A percentile compares a stretch with the other conserved stretches of the same genome.
phyloP scores from a whole-genome alignment of 2,888 invertebrate species.

The Mesochorus sp. region DNA sequence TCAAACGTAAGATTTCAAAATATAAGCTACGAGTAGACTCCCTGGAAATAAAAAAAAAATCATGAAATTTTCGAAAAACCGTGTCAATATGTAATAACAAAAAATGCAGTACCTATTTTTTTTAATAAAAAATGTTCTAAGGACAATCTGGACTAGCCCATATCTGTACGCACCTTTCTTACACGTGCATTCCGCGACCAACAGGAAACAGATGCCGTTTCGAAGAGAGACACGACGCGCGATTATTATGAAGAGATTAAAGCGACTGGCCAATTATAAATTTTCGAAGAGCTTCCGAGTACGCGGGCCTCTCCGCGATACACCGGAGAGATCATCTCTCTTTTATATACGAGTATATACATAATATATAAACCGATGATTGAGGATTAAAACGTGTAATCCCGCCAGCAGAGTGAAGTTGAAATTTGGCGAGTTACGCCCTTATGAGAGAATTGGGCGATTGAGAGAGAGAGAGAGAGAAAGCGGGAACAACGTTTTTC shows the following conservation, averaged over 20 bases:
- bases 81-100: too few relatives aligned
- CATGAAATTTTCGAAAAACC: too few relatives aligned
- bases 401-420: too few relatives aligned
- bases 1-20: too few relatives aligned
- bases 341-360: slow-evolving; percentile 17
- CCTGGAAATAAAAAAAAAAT: too few relatives aligned
- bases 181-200: slow-evolving; percentile 7
- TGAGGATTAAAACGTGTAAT: too few relatives aligned
- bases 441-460: neutral
- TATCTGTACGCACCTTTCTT: slow-evolving; percentile 14
- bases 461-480: slow-evolving; percentile 4
- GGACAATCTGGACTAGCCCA: neutral
- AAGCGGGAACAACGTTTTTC: neutral
- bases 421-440: neutral
- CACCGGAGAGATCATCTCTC: slow-evolving; percentile 23
- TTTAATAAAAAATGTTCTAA: neutral
- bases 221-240: slow-evolving; percentile 47
- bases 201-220: slow-evolving; percentile 71
- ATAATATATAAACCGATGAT: too few relatives aligned
- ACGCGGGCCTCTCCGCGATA: neutral
- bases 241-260: slow-evolving; percentile 69
- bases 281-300: slow-evolving; percentile 58
- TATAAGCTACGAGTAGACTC: too few relatives aligned
- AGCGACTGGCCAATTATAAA: slow-evolving; percentile 68
- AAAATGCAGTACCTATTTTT: too few relatives aligned